A percentile compares a stretch with the other conserved stretches of the same genome.
Conservation (phyloP, 2,888 invertebrate genomes). For the Amiota mariae region DNA sequence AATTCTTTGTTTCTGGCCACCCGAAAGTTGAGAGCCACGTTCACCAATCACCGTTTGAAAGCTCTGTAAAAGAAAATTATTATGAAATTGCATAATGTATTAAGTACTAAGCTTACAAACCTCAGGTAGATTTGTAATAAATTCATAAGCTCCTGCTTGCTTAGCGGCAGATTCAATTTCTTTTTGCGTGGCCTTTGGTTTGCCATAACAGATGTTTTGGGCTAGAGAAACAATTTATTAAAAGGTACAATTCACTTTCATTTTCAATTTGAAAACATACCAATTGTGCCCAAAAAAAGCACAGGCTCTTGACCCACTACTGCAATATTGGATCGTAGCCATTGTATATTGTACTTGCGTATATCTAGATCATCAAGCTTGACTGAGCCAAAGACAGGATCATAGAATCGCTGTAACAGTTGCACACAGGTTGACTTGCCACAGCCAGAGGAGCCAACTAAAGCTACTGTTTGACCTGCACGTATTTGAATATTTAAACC, state of each 20-base stretch:
- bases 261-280: conserved; percentile 43
- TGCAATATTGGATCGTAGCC: conserved; percentile 85
- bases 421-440: conserved; percentile 89
- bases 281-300: conserved; percentile 85
- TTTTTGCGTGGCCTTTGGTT: conserved; percentile 79
- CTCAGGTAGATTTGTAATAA: conserved; percentile 82
- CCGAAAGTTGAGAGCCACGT: conserved; percentile 85
- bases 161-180: conserved; percentile 83
- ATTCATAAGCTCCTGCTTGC: conserved; percentile 84
- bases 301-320: conserved; percentile 93
- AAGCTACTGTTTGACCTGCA: conserved; percentile 81
- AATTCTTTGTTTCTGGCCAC: conserved; percentile 89
- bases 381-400: conserved; percentile 77
- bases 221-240: conserved; percentile 44
- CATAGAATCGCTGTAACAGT: conserved; percentile 84
- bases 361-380: conserved; percentile 79
- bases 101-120: conserved; percentile 56
- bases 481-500: conserved; percentile 79
- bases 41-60: conserved; percentile 88
- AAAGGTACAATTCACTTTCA: background rate
- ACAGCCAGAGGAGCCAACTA: conserved; percentile 85
- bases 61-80: conserved; percentile 74
- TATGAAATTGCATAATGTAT: background rate
- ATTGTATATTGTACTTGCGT: conserved; percentile 80
- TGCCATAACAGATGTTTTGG: conserved; percentile 83